Evolutionary conservation across 2,113 vertebrate genomes (phyloP), one percentile per base, ranked within the genome.

Genomic region (Xiphias gladius): DNA sequence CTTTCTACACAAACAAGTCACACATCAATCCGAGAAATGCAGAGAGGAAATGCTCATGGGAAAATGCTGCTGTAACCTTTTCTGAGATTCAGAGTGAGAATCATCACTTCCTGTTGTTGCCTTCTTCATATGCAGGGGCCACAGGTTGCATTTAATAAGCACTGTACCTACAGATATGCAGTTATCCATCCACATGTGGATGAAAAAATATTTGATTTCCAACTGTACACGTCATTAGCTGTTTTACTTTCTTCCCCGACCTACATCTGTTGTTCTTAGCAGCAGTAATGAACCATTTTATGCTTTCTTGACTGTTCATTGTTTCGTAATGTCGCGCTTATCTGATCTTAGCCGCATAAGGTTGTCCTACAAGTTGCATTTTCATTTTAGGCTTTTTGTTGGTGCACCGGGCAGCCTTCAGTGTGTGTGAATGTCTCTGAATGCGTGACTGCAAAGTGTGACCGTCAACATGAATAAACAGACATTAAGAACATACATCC

Each of bases 41-140:
- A 19, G 14, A 26, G 20, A 35, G 32, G 6, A 58, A 50, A 28
- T 0, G 11, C 35, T 62, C 2, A 0, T 57, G 76, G 10, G 39
- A 46, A 58, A 58, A 11, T 1, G 14, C n/a, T 6, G 35, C 63
- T 13, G 67, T 80, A 83, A 39, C 35, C 20, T n/a, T 85, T 85
- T 71, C 65, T 46, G 20, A 39, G 11, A 22, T 26, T 39, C 57
- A 0, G 50, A 46, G 37, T 39, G 26, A 16, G n/a, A 39, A 12
- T 62, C 26, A 19, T n/a, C 64, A 72, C 76, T 77, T 80, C 88
- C 59, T 76, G 35, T 26, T 69, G 20, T 41, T 32, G n/a, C 2
- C 2, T n/a, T 17, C 22, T 4, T 20, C 8, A 41, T 5, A 20
- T 7, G 20, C n/a, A 59, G 19, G 8, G 70, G 28, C 61, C 12